phyloP scores from a whole-genome alignment of 92 coral and sea anemone species.

The Porites cylindrica region DNA sequence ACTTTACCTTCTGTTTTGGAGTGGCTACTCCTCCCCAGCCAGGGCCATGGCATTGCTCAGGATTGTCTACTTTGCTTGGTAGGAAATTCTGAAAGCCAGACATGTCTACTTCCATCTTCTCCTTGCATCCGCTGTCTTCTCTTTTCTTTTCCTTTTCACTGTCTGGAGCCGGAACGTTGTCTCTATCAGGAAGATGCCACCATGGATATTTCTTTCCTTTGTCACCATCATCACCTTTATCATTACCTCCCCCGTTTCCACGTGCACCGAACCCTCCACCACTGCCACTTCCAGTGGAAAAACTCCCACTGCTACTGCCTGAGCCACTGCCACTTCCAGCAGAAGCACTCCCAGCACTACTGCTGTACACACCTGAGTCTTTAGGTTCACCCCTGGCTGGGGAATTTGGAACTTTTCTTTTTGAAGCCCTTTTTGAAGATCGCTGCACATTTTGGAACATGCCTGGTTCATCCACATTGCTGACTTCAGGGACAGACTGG shows the following conservation, averaged over 20 bases:
- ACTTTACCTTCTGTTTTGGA: neutral
- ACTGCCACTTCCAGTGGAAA: neutral
- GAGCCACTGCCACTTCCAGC: slow-evolving; percentile 10
- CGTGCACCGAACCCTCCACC: neutral
- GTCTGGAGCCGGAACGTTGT: neutral
- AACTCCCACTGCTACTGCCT: slow-evolving; percentile 10
- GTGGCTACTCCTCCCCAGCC: neutral
- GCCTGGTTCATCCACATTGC: neutral
- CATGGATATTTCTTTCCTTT: slow-evolving; percentile 5
- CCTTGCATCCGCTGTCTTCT: neutral
- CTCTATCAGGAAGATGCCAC: slow-evolving; percentile 3
- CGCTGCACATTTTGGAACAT: neutral
- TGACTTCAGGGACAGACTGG: neutral
- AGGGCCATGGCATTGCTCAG: slow-evolving; percentile 43
- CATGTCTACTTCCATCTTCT: slow-evolving; percentile 33
- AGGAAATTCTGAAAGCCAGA: slow-evolving; percentile 25
- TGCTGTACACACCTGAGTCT: slow-evolving; percentile 25
- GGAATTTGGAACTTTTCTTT: slow-evolving; percentile 11
- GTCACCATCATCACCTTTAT: neutral
- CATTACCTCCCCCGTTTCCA: neutral
- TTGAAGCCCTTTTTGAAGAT: neutral
- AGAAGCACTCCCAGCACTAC: slow-evolving; percentile 21
- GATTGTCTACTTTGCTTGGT: slow-evolving; percentile 34
- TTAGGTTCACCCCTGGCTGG: slow-evolving; percentile 5
- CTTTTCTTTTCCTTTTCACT: neutral